These are phyloP conservation scores for Labroides dimidiatus DNA, from an alignment of 2,797 vertebrate genomes.

Conservation along the genomic window DNA sequence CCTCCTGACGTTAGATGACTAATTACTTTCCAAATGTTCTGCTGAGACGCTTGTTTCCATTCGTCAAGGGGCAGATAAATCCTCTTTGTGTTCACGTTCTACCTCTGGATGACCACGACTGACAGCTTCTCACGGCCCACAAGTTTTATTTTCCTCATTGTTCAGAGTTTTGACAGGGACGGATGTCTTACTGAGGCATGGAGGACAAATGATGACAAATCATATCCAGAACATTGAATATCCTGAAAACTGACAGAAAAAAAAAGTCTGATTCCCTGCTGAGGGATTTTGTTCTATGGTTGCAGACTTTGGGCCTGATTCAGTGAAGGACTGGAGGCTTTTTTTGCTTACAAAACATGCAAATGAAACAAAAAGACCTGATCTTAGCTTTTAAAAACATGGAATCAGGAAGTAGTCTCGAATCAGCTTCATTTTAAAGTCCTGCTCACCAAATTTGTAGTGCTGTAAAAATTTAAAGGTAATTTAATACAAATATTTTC, in stretches of 20 bases:
- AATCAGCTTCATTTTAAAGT: no score
- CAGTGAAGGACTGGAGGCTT: no score
- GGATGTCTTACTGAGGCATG: slow-evolving; percentile 48
- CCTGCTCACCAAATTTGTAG: no score
- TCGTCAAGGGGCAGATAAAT: slow-evolving; percentile 28
- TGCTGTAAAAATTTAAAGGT: no score
- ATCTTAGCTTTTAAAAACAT: no score
- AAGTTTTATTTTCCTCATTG: slow-evolving; percentile 54
- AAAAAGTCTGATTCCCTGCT: slow-evolving; percentile 18
- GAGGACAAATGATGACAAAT: slow-evolving; percentile 58
- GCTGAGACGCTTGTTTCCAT: slow-evolving; percentile 50
- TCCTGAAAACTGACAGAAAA: slow-evolving; percentile 21
- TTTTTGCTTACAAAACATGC: no score
- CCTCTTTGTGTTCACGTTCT: slow-evolving; percentile 5
- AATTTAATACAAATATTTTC: no score
- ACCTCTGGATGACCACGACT: slow-evolving; percentile 41
- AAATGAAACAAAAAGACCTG: no score
- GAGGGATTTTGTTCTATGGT: slow-evolving; percentile 20
- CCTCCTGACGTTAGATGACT: slow-evolving; percentile 48
- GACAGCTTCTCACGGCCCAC: slow-evolving; percentile 58
- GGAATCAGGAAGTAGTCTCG: no score
- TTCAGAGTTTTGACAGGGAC: slow-evolving; percentile 51
- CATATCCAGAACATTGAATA: slow-evolving; percentile 31
- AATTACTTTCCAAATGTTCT: slow-evolving; percentile 58
- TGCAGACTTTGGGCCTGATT: not conserved